phyloP scores from a whole-genome alignment of 2,888 invertebrate genomes.

The Plebejus melissa region DNA sequence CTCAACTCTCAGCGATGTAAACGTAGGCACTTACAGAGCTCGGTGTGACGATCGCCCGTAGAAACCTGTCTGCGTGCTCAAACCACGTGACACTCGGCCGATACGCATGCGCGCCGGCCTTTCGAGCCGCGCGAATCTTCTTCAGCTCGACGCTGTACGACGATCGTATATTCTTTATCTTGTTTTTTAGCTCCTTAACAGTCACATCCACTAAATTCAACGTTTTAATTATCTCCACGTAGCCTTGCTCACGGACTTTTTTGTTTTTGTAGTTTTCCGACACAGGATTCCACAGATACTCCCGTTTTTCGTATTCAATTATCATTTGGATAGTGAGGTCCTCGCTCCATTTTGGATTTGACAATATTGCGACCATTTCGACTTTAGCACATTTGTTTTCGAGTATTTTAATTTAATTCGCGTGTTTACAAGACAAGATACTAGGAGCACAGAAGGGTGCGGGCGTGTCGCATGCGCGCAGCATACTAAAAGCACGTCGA shows the following conservation, averaged over 20 bases:
- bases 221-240: slow-evolving; percentile 71
- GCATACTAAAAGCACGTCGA: slow-evolving; percentile 80
- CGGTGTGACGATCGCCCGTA: slow-evolving; percentile 76
- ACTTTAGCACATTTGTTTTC: slow-evolving; percentile 55
- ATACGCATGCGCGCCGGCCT: slow-evolving; percentile 78
- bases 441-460: slow-evolving; percentile 73
- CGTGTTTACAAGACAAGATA: slow-evolving; percentile 54
- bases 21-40: slow-evolving; percentile 65
- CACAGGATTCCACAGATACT: slow-evolving; percentile 74
- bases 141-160: slow-evolving; percentile 76
- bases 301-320: slow-evolving; percentile 73
- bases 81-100: slow-evolving; percentile 78
- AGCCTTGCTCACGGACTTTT: slow-evolving; percentile 73
- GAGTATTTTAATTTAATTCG: slow-evolving; percentile 50
- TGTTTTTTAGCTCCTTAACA: slow-evolving; percentile 75
- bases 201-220: slow-evolving; percentile 70
- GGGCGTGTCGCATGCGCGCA: slow-evolving; percentile 79
- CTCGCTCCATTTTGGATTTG: slow-evolving; percentile 77
- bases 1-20: slow-evolving; percentile 34
- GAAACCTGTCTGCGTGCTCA: slow-evolving; percentile 78
- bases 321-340: slow-evolving; percentile 75
- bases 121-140: slow-evolving; percentile 76
- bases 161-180: slow-evolving; percentile 75
- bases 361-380: slow-evolving; percentile 71
- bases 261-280: slow-evolving; percentile 76